Percentiles rank a stretch among this genome's conserved stretches.
Conservation (phyloP, 2,113 vertebrate species). For the Daboia siamensis region DNA sequence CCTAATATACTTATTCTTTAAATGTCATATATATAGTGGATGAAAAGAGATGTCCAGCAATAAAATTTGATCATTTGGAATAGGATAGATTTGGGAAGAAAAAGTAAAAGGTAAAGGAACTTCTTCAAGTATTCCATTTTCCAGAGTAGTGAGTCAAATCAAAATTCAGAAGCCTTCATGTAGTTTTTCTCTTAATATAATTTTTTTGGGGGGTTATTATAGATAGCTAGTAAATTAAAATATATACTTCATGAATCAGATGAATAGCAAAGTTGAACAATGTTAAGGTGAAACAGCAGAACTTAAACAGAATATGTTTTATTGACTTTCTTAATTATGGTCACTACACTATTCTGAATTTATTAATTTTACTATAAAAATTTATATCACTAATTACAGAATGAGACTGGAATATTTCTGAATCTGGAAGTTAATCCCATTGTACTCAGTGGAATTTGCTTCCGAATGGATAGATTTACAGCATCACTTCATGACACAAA, state of each 20-base stretch:
- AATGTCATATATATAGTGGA: background rate
- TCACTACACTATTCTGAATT: background rate
- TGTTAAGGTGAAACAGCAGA: background rate
- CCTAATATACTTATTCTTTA: background rate
- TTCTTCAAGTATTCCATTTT: background rate
- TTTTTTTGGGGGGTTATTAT: background rate
- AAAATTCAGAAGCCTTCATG: background rate
- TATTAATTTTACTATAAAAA: background rate
- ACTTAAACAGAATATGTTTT: background rate
- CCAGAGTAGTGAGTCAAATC: background rate
- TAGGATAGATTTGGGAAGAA: too few relatives aligned
- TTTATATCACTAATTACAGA: background rate
- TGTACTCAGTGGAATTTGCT: background rate
- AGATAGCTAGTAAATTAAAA: background rate
- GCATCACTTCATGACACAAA: background rate
- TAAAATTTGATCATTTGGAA: background rate
- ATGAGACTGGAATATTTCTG: background rate
- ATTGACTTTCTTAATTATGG: background rate
- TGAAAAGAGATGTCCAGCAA: background rate
- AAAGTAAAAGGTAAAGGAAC: background rate
- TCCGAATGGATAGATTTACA: background rate
- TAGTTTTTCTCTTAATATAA: background rate
- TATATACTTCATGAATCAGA: background rate
- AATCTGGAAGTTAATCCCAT: background rate
- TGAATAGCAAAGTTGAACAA: background rate